Percentiles rank a stretch among this genome's conserved stretches.
phyloP scores from a whole-genome alignment of 2,113 vertebrate species.

The Dendrocopos noguchii region DNA sequence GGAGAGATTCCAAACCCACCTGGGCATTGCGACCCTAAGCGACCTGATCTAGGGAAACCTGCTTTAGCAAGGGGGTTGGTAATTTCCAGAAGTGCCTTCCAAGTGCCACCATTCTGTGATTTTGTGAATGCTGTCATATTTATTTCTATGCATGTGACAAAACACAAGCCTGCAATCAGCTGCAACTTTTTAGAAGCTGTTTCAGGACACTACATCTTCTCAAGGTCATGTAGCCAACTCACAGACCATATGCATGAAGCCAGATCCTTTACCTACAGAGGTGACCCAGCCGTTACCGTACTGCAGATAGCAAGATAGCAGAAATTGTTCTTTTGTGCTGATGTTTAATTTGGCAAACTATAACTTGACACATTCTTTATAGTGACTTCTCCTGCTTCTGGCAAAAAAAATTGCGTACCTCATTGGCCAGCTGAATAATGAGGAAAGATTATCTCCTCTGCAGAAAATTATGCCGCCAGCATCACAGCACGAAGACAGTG shows the following conservation, averaged over 20 bases:
- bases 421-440: background rate
- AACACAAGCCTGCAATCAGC: background rate
- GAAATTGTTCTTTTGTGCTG: background rate
- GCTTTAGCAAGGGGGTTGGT: no score
- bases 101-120: no score
- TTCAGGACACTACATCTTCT: background rate
- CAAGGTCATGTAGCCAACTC: background rate
- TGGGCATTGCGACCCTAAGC: no score
- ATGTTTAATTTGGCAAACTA: constrained; percentile 7
- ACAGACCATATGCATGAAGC: background rate
- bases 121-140: background rate
- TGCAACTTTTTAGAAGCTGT: background rate
- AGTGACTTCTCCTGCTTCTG: background rate
- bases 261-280: background rate
- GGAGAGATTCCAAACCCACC: no score
- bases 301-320: background rate
- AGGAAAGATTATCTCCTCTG: constrained; percentile 27
- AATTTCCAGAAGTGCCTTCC: no score
- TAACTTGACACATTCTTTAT: background rate
- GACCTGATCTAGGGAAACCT: no score
- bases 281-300: background rate
- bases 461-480: background rate
- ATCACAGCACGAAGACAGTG: background rate
- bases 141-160: background rate
- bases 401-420: background rate